phyloP scores from a whole-genome alignment of 2,113 vertebrate genomes.

The Nothoprocta pentlandii region DNA sequence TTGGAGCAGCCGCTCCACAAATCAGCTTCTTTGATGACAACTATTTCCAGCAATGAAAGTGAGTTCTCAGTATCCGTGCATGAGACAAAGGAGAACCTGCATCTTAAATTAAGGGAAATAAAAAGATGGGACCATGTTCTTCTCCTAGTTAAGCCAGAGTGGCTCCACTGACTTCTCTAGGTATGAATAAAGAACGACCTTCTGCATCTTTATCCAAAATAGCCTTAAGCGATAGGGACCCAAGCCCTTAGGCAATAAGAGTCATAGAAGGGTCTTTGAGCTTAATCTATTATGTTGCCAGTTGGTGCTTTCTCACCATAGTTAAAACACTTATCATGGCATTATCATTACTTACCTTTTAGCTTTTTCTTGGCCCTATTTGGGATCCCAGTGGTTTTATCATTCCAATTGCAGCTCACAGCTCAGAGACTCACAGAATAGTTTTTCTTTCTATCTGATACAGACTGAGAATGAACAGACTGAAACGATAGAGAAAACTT shows the following conservation, averaged over 20 bases:
- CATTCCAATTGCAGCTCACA: not conserved
- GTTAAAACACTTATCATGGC: not conserved
- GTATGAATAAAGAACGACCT: not conserved
- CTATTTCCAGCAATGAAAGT: not conserved
- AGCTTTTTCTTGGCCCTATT: not conserved
- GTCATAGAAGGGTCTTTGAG: not conserved
- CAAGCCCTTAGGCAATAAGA: not conserved
- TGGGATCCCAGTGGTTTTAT: not conserved
- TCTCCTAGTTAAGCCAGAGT: not conserved
- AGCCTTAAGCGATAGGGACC: not conserved
- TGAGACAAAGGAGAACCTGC: not conserved
- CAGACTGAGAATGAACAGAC: not conserved
- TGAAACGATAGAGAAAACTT: not conserved
- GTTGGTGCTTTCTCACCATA: not conserved
- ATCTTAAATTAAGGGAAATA: not conserved
- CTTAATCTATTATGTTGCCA: not conserved
- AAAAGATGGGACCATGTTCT: not conserved
- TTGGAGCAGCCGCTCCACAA: not conserved
- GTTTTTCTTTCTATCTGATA: not conserved
- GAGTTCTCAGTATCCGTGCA: not conserved
- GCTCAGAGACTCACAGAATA: not conserved
- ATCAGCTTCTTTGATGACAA: not conserved
- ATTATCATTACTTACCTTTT: not conserved
- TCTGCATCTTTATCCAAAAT: not conserved
- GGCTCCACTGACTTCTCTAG: not conserved